Percentiles rank a stretch among this genome's conserved stretches.
Conservation (phyloP, 2,888 invertebrate genomes). For the Cinara cedri region DNA sequence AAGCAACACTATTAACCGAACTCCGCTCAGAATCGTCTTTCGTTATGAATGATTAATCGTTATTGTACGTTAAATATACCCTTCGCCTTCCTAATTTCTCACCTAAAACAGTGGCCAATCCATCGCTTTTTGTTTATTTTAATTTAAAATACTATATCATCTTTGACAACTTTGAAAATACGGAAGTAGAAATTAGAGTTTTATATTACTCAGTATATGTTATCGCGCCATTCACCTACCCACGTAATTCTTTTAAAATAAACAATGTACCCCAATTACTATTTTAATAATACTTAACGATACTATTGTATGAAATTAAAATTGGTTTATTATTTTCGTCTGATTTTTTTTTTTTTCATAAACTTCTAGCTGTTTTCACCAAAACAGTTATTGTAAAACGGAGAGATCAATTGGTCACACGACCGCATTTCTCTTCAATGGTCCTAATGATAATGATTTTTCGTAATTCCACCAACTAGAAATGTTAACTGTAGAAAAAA, state of each 20-base stretch:
- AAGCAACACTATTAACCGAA: too few relatives aligned
- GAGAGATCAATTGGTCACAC: slow-evolving; percentile 19
- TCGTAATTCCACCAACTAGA: background rate
- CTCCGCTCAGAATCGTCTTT: too few relatives aligned
- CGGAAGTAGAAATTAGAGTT: too few relatives aligned
- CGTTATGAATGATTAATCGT: too few relatives aligned
- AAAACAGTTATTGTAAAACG: slow-evolving; percentile 15
- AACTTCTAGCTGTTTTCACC: slow-evolving; percentile 1
- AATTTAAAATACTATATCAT: too few relatives aligned
- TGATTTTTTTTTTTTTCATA: background rate
- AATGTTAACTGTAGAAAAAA: background rate
- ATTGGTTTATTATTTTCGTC: background rate
- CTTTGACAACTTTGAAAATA: too few relatives aligned
- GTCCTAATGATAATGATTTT: background rate
- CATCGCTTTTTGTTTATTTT: too few relatives aligned
- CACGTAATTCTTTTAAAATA: background rate
- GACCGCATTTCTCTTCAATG: slow-evolving; percentile 22
- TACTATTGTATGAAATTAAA: background rate
- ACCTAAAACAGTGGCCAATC: too few relatives aligned
- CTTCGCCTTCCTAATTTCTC: too few relatives aligned
- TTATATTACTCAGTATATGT: too few relatives aligned
- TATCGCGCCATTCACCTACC: too few relatives aligned
- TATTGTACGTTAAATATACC: too few relatives aligned
- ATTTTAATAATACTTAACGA: background rate
- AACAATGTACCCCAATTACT: slow-evolving; percentile 41